Evolutionary conservation across 2,888 invertebrate species (phyloP).

Genomic region (Hermodice carunculata): DNA sequence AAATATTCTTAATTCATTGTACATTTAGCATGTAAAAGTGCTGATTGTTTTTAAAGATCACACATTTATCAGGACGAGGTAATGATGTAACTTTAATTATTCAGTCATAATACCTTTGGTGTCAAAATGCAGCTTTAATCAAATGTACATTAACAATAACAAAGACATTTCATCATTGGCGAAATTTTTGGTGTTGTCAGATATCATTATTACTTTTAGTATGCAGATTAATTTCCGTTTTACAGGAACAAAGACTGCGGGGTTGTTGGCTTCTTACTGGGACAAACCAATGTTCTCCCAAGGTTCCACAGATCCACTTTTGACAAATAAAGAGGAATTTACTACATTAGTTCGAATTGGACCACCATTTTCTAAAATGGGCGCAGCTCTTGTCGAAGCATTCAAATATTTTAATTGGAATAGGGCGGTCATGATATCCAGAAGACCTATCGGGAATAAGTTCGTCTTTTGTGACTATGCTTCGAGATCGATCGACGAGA

Average conservation of each 20-base stretch:
- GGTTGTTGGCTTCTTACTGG: slow-evolving; percentile 55
- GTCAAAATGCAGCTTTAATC: no score
- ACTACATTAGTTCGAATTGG: slow-evolving; percentile 53
- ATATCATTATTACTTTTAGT: no score
- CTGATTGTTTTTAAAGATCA: no score
- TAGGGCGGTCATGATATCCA: slow-evolving; percentile 45
- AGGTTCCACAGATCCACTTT: slow-evolving; percentile 51
- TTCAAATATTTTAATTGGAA: slow-evolving; percentile 46
- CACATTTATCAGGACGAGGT: no score
- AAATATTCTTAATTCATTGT: no score
- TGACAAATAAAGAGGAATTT: slow-evolving; percentile 50
- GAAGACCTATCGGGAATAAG: slow-evolving; percentile 11
- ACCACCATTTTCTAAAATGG: slow-evolving; percentile 43
- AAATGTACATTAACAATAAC: no score
- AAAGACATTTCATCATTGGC: no score
- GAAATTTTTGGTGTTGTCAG: no score
- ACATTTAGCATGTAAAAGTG: no score
- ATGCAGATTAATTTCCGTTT: no score
- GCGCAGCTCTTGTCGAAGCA: slow-evolving; percentile 32
- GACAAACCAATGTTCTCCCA: slow-evolving; percentile 57
- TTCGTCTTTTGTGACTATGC: slow-evolving; percentile 57
- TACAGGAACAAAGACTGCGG: slow-evolving; percentile 52
- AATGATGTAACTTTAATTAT: no score
- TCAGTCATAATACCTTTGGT: no score
- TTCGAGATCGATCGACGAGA: slow-evolving; percentile 36